Percentiles rank a stretch among this genome's conserved stretches.
phyloP scores from a whole-genome alignment of 2,888 invertebrate species.

The Rhyacophila evoluta region DNA sequence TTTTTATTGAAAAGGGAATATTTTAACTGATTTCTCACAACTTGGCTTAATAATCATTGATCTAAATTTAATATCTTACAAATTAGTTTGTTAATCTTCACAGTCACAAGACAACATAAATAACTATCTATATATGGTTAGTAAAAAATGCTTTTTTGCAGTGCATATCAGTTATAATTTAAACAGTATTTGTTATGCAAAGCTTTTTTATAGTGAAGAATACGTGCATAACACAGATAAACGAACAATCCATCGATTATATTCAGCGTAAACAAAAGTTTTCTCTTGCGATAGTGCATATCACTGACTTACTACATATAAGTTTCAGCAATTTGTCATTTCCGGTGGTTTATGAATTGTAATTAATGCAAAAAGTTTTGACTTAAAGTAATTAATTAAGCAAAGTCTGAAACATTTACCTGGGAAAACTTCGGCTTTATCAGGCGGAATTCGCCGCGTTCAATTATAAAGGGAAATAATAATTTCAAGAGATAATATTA shows the following conservation, averaged over 20 bases:
- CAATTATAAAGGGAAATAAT: slow-evolving; percentile 16
- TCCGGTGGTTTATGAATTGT: slow-evolving; percentile 35
- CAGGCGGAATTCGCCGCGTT: background rate
- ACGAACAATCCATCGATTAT: background rate
- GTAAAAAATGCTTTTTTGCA: too few relatives aligned
- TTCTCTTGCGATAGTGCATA: background rate
- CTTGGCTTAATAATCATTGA: too few relatives aligned
- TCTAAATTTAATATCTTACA: too few relatives aligned
- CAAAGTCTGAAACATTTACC: slow-evolving; percentile 24
- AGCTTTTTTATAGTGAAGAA: too few relatives aligned
- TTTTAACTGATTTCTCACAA: too few relatives aligned
- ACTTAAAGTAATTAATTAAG: slow-evolving; percentile 19
- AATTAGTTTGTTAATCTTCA: too few relatives aligned
- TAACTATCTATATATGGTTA: too few relatives aligned
- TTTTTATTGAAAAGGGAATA: too few relatives aligned
- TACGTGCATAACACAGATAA: background rate
- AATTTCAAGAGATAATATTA: background rate
- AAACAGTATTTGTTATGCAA: too few relatives aligned
- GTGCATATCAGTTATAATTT: too few relatives aligned
- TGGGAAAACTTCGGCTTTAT: slow-evolving; percentile 13
- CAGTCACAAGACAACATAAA: too few relatives aligned
- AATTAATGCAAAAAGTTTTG: slow-evolving; percentile 39
- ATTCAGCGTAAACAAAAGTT: background rate
- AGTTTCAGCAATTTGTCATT: slow-evolving; percentile 34
- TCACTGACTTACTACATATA: background rate